Percentiles rank a stretch among this genome's conserved stretches.
Conservation (phyloP, 2,888 invertebrate genomes). For the Colletes collaris region DNA sequence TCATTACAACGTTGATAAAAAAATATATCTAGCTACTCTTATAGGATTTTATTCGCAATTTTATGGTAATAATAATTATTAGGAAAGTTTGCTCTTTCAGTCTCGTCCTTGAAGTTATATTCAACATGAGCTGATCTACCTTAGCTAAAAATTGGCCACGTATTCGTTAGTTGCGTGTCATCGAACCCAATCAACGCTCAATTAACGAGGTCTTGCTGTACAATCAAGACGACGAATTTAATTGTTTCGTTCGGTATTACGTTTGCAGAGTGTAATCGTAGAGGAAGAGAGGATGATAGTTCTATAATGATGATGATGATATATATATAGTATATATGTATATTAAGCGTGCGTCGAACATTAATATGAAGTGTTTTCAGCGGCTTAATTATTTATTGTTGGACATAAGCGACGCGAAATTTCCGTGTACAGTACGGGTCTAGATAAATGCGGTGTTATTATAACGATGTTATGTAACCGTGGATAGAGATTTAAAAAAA, state of each 20-base stretch:
- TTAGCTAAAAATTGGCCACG: too few relatives aligned
- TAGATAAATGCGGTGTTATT: constrained; percentile 50
- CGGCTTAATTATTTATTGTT: constrained; percentile 58
- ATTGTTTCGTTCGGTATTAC: constrained; percentile 40
- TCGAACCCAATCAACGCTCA: too few relatives aligned
- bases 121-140: too few relatives aligned
- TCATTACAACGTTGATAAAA: too few relatives aligned
- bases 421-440: constrained; percentile 54
- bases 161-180: too few relatives aligned
- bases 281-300: constrained; percentile 8
- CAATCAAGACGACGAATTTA: constrained; percentile 39
- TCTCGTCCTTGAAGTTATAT: too few relatives aligned
- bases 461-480: constrained; percentile 50
- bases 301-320: constrained; percentile 16
- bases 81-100: too few relatives aligned
- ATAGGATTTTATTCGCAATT: too few relatives aligned
- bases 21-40: too few relatives aligned
- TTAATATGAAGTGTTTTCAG: constrained; percentile 29
- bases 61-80: too few relatives aligned
- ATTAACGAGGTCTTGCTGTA: not conserved
- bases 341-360: constrained; percentile 37
- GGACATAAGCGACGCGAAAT: constrained; percentile 32
- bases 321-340: not conserved
- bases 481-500: constrained; percentile 44
- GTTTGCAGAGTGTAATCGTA: constrained; percentile 36